Evolutionary conservation across 2,888 invertebrate genomes (phyloP), one percentile per base, ranked within the genome.

Genomic region (Eumerus sabulonum): DNA sequence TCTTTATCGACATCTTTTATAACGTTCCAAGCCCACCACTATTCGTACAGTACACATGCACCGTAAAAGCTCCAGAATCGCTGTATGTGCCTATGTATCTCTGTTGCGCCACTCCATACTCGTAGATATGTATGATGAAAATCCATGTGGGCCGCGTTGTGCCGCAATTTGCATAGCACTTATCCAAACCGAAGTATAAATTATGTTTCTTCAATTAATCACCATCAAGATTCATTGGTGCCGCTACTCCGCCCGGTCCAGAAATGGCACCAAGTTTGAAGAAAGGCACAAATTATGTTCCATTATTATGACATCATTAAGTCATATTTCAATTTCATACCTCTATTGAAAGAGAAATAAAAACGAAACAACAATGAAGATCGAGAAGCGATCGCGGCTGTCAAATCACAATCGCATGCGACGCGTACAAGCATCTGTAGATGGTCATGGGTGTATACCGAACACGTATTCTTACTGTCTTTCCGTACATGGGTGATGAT

Each of bases 291-390:
- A 73, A 79, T 70, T 79, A 64, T 79, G 56, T 70, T 74, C 64
- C 76, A 72, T 77, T 79, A 79, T 79, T 74, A 79, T 79, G 79
- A 79, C 79, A 79, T 79, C 79, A 79, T 79, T 79, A 74, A 79
- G 74, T 73, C 79, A 79, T 79, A 79, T 79, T 79, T 79, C 79
- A 79, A 79, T 79, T 79, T 79, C 68, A 64, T 74, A 70, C 74
- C 74, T 70, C 73, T 45, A 79, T 70, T 68, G 79, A 79, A 68
- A 79, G 62, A 27, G 7, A 27, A 2, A 7, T 4, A 27, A 27
- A 27, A 27, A 7, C 2, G 7, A 2, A 27, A 27, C 27, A 27
- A 27, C 27, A 27, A 73, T 56, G 54, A 54, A 63, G 57, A 40
- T 56, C 56, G 27, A 56, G 57, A 59, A 38, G 57, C 27, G 57